These are phyloP conservation scores for Tinamus major DNA, from an alignment of 2,797 vertebrate species.

Conservation along the genomic window DNA sequence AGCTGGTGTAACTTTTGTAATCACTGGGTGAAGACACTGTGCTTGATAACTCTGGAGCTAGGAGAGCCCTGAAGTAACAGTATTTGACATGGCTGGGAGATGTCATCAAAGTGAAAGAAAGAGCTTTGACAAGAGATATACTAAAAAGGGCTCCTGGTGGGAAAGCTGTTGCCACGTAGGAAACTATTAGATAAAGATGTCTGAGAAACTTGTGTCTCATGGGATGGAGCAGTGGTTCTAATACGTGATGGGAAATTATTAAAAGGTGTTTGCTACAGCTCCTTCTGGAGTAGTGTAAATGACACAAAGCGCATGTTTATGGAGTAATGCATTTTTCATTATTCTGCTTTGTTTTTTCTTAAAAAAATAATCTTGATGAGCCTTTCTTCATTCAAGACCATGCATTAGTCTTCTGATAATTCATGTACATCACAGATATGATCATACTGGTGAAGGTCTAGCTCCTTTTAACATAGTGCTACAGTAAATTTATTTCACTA, in stretches of 20 bases:
- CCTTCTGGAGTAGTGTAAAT: background rate
- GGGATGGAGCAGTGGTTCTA: background rate
- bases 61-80: conserved; percentile 46
- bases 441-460: background rate
- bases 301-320: background rate
- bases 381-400: background rate
- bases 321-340: background rate
- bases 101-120: conserved; percentile 15
- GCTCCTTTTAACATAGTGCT: background rate
- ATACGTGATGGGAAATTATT: background rate
- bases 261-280: background rate
- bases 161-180: conserved; percentile 49
- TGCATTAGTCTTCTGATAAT: background rate
- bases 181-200: conserved; percentile 28
- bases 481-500: background rate
- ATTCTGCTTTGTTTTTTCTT: background rate
- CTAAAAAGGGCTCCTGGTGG: conserved; percentile 39
- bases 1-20: conserved; percentile 27
- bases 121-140: conserved; percentile 36
- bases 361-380: background rate
- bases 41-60: conserved; percentile 6
- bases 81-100: conserved; percentile 59
- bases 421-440: background rate
- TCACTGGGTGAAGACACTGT: background rate
- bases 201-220: background rate